phyloP scores from a whole-genome alignment of 2,888 invertebrate species.

The Drepanosiphum platanoidis region DNA sequence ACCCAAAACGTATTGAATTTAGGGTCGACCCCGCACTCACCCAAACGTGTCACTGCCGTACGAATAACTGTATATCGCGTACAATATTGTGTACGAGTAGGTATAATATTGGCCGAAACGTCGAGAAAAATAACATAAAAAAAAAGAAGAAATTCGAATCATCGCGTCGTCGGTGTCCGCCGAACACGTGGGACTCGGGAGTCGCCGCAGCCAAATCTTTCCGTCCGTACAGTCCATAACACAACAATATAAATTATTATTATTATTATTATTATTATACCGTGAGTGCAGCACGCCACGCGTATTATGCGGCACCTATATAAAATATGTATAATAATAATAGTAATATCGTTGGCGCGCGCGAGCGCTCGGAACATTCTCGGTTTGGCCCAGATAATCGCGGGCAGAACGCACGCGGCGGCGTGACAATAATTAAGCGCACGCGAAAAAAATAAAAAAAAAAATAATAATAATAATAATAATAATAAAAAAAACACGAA shows the following conservation, averaged over 20 bases:
- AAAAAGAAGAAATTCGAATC: neutral
- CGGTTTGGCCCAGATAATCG: slow-evolving; percentile 49
- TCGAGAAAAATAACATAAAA: neutral
- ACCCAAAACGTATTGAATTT: no score
- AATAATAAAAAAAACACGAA: neutral
- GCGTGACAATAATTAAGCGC: slow-evolving; percentile 36
- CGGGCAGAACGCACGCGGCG: slow-evolving; percentile 49
- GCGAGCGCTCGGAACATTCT: neutral
- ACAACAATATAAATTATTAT: neutral
- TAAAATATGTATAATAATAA: no score
- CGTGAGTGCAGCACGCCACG: neutral
- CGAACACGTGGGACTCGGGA: neutral
- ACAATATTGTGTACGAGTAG: no score
- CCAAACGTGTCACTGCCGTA: no score
- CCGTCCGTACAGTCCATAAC: neutral
- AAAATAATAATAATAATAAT: no score
- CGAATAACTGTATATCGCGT: no score
- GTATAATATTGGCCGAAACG: neutral
- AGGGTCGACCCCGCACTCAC: no score
- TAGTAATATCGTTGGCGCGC: neutral
- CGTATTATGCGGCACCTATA: neutral
- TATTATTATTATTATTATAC: neutral
- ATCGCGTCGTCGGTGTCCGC: neutral
- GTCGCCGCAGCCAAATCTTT: neutral
- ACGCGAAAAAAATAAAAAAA: neutral